Evolutionary conservation across 2,888 invertebrate species (phyloP).

Genomic region (Chymomyza procnemis): DNA sequence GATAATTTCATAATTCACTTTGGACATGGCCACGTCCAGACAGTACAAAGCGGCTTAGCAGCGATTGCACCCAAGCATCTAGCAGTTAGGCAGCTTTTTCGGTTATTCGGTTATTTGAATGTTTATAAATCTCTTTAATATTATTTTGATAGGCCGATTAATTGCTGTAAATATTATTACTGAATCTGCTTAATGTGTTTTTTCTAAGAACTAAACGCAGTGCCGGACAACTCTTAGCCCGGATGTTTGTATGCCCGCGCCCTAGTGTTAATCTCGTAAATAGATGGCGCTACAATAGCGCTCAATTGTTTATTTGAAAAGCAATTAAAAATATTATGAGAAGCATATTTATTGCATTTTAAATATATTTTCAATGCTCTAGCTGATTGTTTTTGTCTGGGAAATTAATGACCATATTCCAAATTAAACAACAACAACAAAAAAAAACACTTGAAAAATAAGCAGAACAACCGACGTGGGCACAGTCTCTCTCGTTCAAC

Average conservation of each 20-base stretch:
- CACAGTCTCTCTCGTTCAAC: background rate
- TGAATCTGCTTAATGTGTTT: slow-evolving; percentile 54
- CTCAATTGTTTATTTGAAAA: slow-evolving; percentile 69
- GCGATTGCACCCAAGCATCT: slow-evolving; percentile 15
- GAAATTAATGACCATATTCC: slow-evolving; percentile 8
- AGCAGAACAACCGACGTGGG: background rate
- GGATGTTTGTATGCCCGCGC: background rate
- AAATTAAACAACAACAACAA: too few species aligned
- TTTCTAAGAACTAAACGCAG: slow-evolving; percentile 7
- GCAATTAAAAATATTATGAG: slow-evolving; percentile 75
- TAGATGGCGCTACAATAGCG: slow-evolving; percentile 39
- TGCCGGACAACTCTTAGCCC: background rate
- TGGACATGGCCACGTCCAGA: slow-evolving; percentile 11
- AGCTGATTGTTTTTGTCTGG: slow-evolving; percentile 24
- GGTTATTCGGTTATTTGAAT: slow-evolving; percentile 6
- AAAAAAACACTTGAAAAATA: background rate
- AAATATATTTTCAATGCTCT: slow-evolving; percentile 18
- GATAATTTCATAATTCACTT: slow-evolving; percentile 69
- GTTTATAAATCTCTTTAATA: slow-evolving; percentile 75
- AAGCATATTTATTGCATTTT: slow-evolving; percentile 65
- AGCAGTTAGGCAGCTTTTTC: background rate
- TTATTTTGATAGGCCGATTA: slow-evolving; percentile 64
- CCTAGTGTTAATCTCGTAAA: background rate
- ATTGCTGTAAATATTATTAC: slow-evolving; percentile 71
- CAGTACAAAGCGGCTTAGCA: slow-evolving; percentile 2